Evolutionary conservation across 2,113 vertebrate genomes (phyloP), one percentile per base, ranked within the genome.

Genomic region (Esox niger): DNA sequence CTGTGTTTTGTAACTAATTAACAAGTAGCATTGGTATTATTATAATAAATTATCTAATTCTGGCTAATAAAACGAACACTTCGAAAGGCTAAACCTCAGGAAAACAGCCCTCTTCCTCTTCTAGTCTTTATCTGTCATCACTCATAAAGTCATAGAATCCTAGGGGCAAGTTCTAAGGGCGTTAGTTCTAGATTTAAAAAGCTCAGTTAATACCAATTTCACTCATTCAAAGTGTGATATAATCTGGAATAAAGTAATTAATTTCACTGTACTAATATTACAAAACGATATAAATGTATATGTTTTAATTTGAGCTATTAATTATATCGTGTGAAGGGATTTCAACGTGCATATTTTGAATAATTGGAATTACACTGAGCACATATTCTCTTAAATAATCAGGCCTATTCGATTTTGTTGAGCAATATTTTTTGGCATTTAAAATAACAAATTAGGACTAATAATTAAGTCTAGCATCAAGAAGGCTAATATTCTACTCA

Each of bases 41-140:
- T 15, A 68, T 55, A 13, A 68, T 56, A 46, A 68, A 68, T 56
- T 23, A 46, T 68, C 65, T 29, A 74, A 57, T 69, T 69, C 58
- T 33, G 33, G 5, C 6, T 5, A 69, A 23, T 52, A 64, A 59
- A 64, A 20, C 13, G 23, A 43, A 6, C 52, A 35, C 2, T 26
- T 71, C 25, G 13, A 54, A 57, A 58, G 62, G 74, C 75, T 38
- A 70, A 71, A 67, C 69, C 68, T 23, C 74, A 78, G 27, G 31
- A 59, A 77, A 79, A 76, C 71, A 75, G 20, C 9, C 11, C 1
- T 49, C 58, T 79, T 79, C 78, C 79, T 75, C 47, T n/a, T 67
- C 21, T 47, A 33, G 46, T 60, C 29, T 17, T 25, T 49, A n/a
- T 69, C 73, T 77, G 79, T 78, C 79, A 79, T 74, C 74, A 71